These are phyloP conservation scores for Heterodera carotae DNA, from an alignment of 1,140 invertebrate species.

Conservation along the genomic window DNA sequence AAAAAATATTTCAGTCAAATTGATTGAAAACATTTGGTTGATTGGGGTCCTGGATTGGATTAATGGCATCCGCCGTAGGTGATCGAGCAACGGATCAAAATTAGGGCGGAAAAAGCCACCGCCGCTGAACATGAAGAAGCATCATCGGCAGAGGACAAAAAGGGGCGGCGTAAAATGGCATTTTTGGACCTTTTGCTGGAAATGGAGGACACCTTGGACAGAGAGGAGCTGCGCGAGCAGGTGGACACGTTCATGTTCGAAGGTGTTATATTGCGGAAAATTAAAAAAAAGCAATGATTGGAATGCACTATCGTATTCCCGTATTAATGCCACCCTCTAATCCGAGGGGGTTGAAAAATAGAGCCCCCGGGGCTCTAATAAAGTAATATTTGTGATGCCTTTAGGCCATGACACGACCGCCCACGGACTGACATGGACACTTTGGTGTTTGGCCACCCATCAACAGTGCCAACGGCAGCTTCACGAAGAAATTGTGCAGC, in stretches of 20 bases:
- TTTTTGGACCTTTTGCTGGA: slow-evolving; percentile 88
- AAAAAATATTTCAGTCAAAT: not conserved
- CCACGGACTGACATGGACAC: slow-evolving; percentile 35
- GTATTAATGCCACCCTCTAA: too few relatives aligned
- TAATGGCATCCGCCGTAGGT: too few relatives aligned
- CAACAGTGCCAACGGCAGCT: slow-evolving; percentile 42
- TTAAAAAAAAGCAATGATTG: too few relatives aligned
- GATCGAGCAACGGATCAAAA: slow-evolving; percentile 9
- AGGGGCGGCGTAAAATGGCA: slow-evolving; percentile 83
- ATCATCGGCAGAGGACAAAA: slow-evolving; percentile 70
- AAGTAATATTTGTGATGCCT: slow-evolving; percentile 22
- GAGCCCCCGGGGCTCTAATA: too few relatives aligned
- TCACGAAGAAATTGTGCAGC: slow-evolving; percentile 36
- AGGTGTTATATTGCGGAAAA: slow-evolving; percentile 61
- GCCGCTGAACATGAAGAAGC: not conserved
- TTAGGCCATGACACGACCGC: slow-evolving; percentile 45
- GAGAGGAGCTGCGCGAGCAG: slow-evolving; percentile 72
- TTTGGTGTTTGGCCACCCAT: slow-evolving; percentile 45
- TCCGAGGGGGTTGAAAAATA: too few relatives aligned
- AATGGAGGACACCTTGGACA: slow-evolving; percentile 71
- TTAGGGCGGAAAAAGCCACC: slow-evolving; percentile 1
- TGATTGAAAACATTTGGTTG: not conserved
- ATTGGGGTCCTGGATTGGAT: too few relatives aligned
- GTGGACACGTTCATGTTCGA: slow-evolving; percentile 81
- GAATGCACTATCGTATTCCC: too few relatives aligned